Percentiles rank a stretch among this genome's conserved stretches.
phyloP scores from a whole-genome alignment of 2,113 vertebrate genomes.

The Sminthopsis crassicaudata region DNA sequence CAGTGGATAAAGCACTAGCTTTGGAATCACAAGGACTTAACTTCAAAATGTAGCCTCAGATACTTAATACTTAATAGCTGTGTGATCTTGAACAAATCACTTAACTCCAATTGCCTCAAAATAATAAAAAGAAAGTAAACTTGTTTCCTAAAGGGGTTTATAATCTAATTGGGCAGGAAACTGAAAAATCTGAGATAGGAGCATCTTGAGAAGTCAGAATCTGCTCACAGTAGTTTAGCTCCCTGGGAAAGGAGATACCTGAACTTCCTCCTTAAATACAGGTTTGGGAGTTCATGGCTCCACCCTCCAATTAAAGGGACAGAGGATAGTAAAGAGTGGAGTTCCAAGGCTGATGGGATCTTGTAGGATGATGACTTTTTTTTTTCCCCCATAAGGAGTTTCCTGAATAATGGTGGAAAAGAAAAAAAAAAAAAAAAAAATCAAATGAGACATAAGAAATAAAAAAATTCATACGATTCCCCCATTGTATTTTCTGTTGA shows the following conservation, averaged over 20 bases:
- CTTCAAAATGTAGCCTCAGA: too few species aligned
- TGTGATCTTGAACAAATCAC: too few species aligned
- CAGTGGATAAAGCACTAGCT: too few species aligned
- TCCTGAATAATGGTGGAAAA: not conserved
- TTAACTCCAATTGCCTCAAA: too few species aligned
- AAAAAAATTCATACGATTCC: not conserved
- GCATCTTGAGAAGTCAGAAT: not conserved
- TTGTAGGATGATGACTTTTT: not conserved
- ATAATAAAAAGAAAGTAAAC: not conserved
- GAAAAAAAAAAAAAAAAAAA: not conserved
- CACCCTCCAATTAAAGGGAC: not conserved
- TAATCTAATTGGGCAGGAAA: not conserved
- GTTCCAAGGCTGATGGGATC: not conserved
- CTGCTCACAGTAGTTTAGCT: not conserved
- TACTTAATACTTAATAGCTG: too few species aligned
- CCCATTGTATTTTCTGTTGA: not conserved
- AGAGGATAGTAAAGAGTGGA: not conserved
- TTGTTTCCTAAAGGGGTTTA: not conserved
- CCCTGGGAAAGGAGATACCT: not conserved
- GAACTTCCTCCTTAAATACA: not conserved
- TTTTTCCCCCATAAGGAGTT: not conserved
- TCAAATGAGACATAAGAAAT: not conserved
- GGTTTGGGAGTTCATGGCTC: not conserved
- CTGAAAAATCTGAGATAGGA: not conserved
- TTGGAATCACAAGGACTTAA: too few species aligned